Percentiles rank a stretch among this genome's conserved stretches.
phyloP scores from a whole-genome alignment of 2,888 invertebrate species.

The Encarsia formosa region DNA sequence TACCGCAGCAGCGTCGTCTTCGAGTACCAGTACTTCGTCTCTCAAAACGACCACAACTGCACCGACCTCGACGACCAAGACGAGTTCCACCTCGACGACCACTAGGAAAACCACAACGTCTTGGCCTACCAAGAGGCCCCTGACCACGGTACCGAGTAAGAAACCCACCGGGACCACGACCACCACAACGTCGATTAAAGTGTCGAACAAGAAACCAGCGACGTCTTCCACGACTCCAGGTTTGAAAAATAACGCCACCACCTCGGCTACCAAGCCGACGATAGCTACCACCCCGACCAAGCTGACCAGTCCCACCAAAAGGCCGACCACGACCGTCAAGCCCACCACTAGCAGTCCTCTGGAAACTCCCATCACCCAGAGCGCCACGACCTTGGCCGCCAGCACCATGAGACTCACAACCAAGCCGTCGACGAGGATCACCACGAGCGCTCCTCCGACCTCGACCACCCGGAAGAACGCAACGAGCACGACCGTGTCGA shows the following conservation, averaged over 20 bases:
- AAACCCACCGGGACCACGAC: slow-evolving; percentile 27
- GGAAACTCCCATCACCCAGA: slow-evolving; percentile 26
- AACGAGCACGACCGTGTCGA: slow-evolving; percentile 4
- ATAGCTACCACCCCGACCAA: slow-evolving; percentile 4
- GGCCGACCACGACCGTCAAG: slow-evolving; percentile 28
- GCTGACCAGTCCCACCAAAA: slow-evolving; percentile 7
- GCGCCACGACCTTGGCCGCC: slow-evolving; percentile 19
- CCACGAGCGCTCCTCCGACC: neutral
- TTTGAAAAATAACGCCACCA: neutral
- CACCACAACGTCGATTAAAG: slow-evolving; percentile 2
- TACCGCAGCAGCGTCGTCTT: neutral
- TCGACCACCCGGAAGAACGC: neutral
- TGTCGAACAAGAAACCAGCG: neutral
- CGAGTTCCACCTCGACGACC: slow-evolving; percentile 26
- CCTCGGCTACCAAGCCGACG: slow-evolving; percentile 5
- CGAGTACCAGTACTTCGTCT: neutral
- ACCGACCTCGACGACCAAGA: slow-evolving; percentile 23
- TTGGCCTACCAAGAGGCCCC: slow-evolving; percentile 32
- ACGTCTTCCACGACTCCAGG: neutral
- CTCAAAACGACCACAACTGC: neutral
- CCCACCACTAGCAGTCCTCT: neutral
- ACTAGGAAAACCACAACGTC: slow-evolving; percentile 34
- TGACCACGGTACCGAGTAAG: neutral
- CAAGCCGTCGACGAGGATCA: neutral
- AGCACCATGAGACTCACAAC: neutral